Percentiles rank a stretch among this genome's conserved stretches.
Conservation (phyloP, 2,888 invertebrate species). For the Spicauda simplicius region DNA sequence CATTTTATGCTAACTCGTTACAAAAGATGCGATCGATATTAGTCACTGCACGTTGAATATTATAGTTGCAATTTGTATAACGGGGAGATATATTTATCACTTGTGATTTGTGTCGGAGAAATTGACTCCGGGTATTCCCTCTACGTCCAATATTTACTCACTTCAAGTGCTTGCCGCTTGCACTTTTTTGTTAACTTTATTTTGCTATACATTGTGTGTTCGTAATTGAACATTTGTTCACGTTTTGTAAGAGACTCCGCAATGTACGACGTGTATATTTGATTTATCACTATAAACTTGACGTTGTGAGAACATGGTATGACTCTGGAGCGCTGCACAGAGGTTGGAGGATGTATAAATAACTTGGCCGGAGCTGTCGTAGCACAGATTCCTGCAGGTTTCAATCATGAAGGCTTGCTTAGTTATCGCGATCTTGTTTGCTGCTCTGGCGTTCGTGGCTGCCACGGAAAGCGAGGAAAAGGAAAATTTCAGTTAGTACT, state of each 20-base stretch:
- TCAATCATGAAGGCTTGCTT: slow-evolving; percentile 59
- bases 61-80: slow-evolving; percentile 50
- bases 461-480: slow-evolving; percentile 32
- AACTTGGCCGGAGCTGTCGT: slow-evolving; percentile 47
- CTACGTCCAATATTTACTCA: slow-evolving; percentile 60
- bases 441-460: slow-evolving; percentile 45
- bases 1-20: background rate
- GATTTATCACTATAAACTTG: background rate
- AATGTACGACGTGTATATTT: slow-evolving; percentile 29
- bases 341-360: slow-evolving; percentile 57
- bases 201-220: slow-evolving; percentile 36
- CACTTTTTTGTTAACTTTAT: background rate
- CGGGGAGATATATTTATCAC: slow-evolving; percentile 54
- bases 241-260: background rate
- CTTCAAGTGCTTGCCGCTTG: slow-evolving; percentile 25
- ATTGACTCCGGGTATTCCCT: slow-evolving; percentile 71
- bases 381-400: slow-evolving; percentile 48
- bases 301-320: slow-evolving; percentile 38
- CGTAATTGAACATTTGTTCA: background rate
- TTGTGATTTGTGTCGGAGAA: slow-evolving; percentile 61
- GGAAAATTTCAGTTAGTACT: slow-evolving; percentile 37
- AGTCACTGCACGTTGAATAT: slow-evolving; percentile 42
- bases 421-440: slow-evolving; percentile 50
- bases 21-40: slow-evolving; percentile 33
- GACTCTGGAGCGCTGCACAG: slow-evolving; percentile 44